Evolutionary conservation across 2,797 vertebrate genomes (phyloP), one percentile per base, ranked within the genome.

Genomic region (Diglossa cyanea): DNA sequence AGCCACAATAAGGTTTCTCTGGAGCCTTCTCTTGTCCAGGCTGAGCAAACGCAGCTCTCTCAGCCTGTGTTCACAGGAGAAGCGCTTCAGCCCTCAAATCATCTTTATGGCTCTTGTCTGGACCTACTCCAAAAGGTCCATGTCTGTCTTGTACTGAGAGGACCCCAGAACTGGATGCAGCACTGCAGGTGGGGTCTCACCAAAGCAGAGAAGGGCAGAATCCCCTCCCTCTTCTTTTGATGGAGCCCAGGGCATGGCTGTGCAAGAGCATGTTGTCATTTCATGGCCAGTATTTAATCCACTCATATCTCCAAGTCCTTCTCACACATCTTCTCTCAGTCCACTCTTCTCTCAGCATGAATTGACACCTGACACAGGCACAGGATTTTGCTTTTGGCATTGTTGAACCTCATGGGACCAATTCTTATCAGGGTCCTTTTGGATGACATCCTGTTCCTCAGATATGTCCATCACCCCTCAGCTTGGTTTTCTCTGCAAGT

Each of bases 261-360:
- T 55, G 35, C 31, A 21, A 26, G 30, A 0, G 0, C 42, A 40
- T 7, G 2, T 13, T 42, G 7, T 37, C 17, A n/a, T 26, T 62
- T 55, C 21, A 23, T 15, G 6, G 31, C 25, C 17, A 23, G 35
- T 18, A 6, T 48, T 71, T 31, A 47, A 48, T 10, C 42, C 42
- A 31, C 10, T 25, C 16, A 7, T 13, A 31, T 10, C 17, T 77
- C 31, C 55, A 48, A 48, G 35, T 71, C 6, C 21, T 70, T 54
- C 33, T 40, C 31, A 18, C 5, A 16, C 1, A 0, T 26, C 14
- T 70, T 25, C 9, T 47, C 40, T 35, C 40, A 31, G 25, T 30
- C 21, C 25, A 10, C 30, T 21, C 11, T 3, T 42, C 14, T 33
- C n/a, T 26, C 48, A 53, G 25, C 30, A 48, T 35, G 7, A 40